Evolutionary conservation across 2,888 invertebrate genomes (phyloP).

Genomic region (Agrotis clavis): DNA sequence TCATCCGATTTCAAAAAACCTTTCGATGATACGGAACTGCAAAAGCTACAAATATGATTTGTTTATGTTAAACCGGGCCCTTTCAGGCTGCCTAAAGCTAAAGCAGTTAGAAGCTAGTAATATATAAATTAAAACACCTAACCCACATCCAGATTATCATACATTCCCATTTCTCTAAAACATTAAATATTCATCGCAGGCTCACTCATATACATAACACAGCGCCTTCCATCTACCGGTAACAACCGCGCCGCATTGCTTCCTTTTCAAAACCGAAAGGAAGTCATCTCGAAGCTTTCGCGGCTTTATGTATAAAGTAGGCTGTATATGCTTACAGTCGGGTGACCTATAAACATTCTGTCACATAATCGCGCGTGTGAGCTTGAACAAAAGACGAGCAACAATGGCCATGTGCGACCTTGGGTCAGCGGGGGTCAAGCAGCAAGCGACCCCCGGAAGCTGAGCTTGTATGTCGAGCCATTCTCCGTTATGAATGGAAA

Average conservation of each 20-base stretch:
- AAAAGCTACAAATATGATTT: no score
- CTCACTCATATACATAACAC: conserved; percentile 34
- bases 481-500: conserved; percentile 36
- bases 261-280: conserved; percentile 57
- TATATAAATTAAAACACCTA: background rate
- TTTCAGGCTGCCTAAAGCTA: no score
- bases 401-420: conserved; percentile 63
- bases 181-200: conserved; percentile 49
- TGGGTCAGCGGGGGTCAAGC: conserved; percentile 62
- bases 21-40: no score
- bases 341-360: conserved; percentile 65
- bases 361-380: conserved; percentile 57
- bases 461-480: conserved; percentile 46
- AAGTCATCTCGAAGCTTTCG: conserved; percentile 53
- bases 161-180: conserved; percentile 24
- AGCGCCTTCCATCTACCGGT: conserved; percentile 42
- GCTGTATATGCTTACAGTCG: conserved; percentile 9
- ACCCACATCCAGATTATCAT: background rate
- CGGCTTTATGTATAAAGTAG: conserved; percentile 37
- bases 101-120: no score
- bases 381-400: conserved; percentile 63
- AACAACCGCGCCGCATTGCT: conserved; percentile 46
- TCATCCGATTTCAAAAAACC: no score
- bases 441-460: conserved; percentile 54
- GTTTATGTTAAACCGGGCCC: no score